Evolutionary conservation across 1,140 invertebrate genomes (phyloP), one percentile per base, ranked within the genome.

Genomic region (Manduca sexta): DNA sequence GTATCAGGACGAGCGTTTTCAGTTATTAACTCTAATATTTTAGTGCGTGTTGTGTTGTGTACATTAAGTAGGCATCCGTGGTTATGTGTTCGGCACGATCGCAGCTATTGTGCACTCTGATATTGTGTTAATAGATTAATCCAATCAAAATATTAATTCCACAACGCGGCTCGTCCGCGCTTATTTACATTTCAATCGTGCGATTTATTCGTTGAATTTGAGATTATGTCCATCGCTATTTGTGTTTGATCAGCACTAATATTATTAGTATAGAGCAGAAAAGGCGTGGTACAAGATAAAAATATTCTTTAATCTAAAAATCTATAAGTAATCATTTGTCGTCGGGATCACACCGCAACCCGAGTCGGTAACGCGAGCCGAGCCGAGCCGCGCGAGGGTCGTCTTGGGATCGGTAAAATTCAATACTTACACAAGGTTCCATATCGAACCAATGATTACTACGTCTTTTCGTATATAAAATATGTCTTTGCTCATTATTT

Each of bases 81-180:
- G 21, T 26, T 26, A 14, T 35, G 33, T 37, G 12, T 10, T 11
- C 38, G 46, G 46, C 52, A 21, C 62, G 60, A 73, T 49, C 56
- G 60, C 41, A 59, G 58, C 61, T 60, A 66, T 70, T 71, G 67
- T 71, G 63, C 53, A 65, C 56, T 57, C 52, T 52, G 68, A 73
- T 74, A 79, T 73, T 71, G 67, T 74, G 69, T 73, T 81, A 84
- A 79, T 79, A 81, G 74, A 78, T 78, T 84, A 81, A 78, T 81
- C 71, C 80, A 76, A 81, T 84, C 74, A 78, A 74, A 84, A 78
- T 80, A 81, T 79, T 80, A 78, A 77, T 77, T 75, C 75, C 71
- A 64, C 67, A 74, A 71, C 68, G 74, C 64, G 64, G 71, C 65
- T 64, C 60, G 62, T 50, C 57, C 62, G 56, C 69, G 46, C 37